Conservation (phyloP, 2,888 invertebrate genomes). For the Beris chalybata region DNA sequence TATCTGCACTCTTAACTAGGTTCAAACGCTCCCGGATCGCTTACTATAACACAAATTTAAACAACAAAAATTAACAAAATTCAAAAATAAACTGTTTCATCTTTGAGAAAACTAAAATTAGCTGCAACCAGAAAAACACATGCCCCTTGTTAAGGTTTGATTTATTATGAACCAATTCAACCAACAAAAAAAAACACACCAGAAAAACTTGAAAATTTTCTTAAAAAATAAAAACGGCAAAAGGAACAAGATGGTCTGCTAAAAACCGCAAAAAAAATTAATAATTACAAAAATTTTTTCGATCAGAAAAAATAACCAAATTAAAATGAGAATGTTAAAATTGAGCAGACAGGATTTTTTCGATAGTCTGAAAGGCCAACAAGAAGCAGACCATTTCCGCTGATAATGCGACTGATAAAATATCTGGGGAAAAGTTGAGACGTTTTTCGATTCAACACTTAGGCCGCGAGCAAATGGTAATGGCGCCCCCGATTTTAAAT, state of each 20-base stretch:
- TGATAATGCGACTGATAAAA: conserved; percentile 30
- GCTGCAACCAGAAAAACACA: conserved; percentile 9
- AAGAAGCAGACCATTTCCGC: conserved; percentile 28
- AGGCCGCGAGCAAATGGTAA: conserved; percentile 1
- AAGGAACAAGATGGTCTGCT: conserved; percentile 7
- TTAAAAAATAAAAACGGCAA: not conserved
- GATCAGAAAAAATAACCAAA: conserved; percentile 20
- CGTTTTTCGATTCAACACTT: conserved; percentile 11
- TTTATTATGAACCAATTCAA: conserved; percentile 13
- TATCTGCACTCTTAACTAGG: too few species aligned
- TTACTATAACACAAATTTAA: too few species aligned
- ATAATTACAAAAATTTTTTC: conserved; percentile 15
- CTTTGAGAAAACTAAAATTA: conserved; percentile 14
- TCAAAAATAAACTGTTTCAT: too few species aligned
- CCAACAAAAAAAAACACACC: conserved; percentile 3
- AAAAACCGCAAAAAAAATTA: conserved; percentile 10
- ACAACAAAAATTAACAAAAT: too few species aligned
- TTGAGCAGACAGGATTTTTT: too few species aligned
- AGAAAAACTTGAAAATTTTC: not conserved
- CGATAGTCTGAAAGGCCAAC: not conserved
- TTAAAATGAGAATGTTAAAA: conserved; percentile 14
- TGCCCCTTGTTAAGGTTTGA: conserved; percentile 30
- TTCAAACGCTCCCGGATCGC: too few species aligned
- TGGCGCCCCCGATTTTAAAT: not conserved
- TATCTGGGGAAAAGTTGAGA: not conserved